Conservation (phyloP, 2,797 vertebrate species). For the Mormyrus hasselquistii region DNA sequence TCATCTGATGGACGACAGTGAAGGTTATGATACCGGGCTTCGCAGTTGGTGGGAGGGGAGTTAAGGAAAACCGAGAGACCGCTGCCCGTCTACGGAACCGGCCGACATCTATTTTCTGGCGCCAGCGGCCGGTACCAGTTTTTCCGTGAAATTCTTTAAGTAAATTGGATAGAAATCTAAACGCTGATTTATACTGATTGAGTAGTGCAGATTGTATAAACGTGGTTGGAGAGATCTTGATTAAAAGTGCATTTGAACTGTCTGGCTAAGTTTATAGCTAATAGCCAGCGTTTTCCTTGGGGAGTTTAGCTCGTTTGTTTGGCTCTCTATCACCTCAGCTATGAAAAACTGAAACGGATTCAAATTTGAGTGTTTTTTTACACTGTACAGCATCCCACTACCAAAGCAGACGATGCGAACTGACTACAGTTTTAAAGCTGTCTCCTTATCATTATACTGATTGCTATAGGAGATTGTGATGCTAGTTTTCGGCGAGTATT, state of each 20-base stretch:
- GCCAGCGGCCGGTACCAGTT: conserved; percentile 1
- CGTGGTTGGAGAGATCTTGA: not conserved
- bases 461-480: not conserved
- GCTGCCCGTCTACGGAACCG: not conserved
- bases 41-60: not conserved
- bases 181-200: not conserved
- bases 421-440: not conserved
- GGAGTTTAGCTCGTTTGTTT: not conserved
- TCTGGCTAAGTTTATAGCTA: not conserved
- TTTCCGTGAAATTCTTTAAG: not conserved
- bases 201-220: not conserved
- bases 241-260: not conserved
- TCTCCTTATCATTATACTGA: not conserved
- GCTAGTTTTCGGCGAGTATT: not conserved
- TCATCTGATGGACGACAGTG: not conserved
- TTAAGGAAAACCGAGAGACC: not conserved
- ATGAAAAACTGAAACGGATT: not conserved
- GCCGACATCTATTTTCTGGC: conserved; percentile 17
- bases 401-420: not conserved
- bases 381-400: not conserved
- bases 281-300: not conserved
- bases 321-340: not conserved
- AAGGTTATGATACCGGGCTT: not conserved
- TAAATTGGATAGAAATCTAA: too few species aligned
- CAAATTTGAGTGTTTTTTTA: not conserved